Percentiles rank a stretch among this genome's conserved stretches.
These are phyloP conservation scores for Caenorhabditis becei DNA, from an alignment of 2,888 invertebrate species.

Conservation along the genomic window DNA sequence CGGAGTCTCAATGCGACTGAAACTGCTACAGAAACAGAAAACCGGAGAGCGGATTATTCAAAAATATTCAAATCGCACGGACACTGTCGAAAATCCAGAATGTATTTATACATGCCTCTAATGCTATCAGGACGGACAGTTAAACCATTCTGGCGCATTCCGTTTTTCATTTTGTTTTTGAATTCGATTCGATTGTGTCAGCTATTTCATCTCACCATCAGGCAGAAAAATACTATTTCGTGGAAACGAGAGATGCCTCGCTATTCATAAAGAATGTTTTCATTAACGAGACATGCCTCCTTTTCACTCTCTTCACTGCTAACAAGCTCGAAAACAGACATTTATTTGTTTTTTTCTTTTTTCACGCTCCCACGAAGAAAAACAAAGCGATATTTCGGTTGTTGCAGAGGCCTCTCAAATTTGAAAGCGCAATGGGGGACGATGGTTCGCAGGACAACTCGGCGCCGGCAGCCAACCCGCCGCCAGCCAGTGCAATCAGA, in stretches of 20 bases:
- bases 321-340: constrained; percentile 7
- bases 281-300: constrained; percentile 30
- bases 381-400: not conserved
- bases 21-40: constrained; percentile 31
- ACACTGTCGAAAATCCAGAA: constrained; percentile 14
- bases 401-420: constrained; percentile 55
- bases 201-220: not conserved
- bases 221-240: not conserved
- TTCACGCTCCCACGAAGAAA: constrained; percentile 1
- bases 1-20: constrained; percentile 27
- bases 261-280: constrained; percentile 40
- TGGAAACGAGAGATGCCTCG: not conserved
- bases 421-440: constrained; percentile 52
- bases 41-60: constrained; percentile 49
- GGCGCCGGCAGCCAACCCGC: constrained; percentile 27
- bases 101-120: constrained; percentile 49
- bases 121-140: constrained; percentile 33
- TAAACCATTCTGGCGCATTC: constrained; percentile 11
- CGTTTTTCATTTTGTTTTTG: constrained; percentile 16
- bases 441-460: constrained; percentile 43
- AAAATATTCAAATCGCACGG: constrained; percentile 46
- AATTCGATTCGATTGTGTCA: not conserved
- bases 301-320: not conserved
- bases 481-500: constrained; percentile 52
- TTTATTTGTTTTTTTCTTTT: constrained; percentile 12